Base-by-base conservation (phyloP, 2,113 vertebrate genomes). In the Anser brachyrhynchus region DNA sequence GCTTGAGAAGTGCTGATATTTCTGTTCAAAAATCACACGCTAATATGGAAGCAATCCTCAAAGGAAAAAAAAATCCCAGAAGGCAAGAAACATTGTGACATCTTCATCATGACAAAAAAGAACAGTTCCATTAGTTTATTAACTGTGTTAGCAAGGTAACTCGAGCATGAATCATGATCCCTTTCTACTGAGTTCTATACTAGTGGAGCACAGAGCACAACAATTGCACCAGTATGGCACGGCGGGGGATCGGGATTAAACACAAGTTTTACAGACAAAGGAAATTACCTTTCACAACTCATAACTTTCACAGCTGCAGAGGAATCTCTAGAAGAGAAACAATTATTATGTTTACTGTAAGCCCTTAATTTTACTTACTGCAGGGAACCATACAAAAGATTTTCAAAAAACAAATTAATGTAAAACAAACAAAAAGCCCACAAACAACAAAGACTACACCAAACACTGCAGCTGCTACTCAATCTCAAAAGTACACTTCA, bases 321-420 rank as follows among this genome's bases (percentile, higher is more conserved):
- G 8, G 37, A 52, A 75, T 12, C 29, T 51, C 96, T 97, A 90
- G 49, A 93, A 96, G 39, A 87, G 26, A 92, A 86, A 93, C 67
- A 59, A 69, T 3, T 33, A 67, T 43, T 65, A 12, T 70, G 0
- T 35, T 78, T 91, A 69, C 44, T 67, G 39, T 69, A 69, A 84
- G 15, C 46, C 26, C 51, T 11, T 58, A 35, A 31, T 52, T 74
- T 49, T 46, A 51, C 0, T 78, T 71, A 58, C 62, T 51, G n/a
- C 74, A 88, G 67, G 35, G 9, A 74, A 44, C 3, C 21, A 84
- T 20, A 37, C 44, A 69, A 71, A 74, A 51, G 2, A 33, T 39
- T n/a, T 39, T 9, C 6, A 65, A 78, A 22, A 28, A 23, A 13
- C 2, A 85, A 91, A 91, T 29, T 10, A 69, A 54, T 35, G 15